Percentiles rank a stretch among this genome's conserved stretches.
phyloP scores from a whole-genome alignment of 2,888 invertebrate genomes.

The Eurytoma californica region DNA sequence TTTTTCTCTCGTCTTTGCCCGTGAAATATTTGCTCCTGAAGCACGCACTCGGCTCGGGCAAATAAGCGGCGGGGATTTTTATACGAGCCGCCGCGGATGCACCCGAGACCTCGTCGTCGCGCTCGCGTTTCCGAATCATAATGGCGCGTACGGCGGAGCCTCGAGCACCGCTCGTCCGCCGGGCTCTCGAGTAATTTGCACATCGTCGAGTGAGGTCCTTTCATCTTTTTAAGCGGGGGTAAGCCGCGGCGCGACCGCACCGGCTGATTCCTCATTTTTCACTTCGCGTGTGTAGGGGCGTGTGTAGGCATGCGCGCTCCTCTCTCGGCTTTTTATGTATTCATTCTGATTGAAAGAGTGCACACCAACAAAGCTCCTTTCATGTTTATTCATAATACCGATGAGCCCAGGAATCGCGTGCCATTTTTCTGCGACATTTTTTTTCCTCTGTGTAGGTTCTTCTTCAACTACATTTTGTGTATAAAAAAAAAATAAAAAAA shows the following conservation, averaged over 20 bases:
- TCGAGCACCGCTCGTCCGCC: neutral
- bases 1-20: slow-evolving; percentile 1
- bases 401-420: too few species aligned
- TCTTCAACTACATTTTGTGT: too few species aligned
- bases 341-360: too few species aligned
- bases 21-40: neutral
- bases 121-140: neutral
- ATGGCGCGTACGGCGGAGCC: too few species aligned
- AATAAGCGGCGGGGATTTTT: slow-evolving; percentile 25
- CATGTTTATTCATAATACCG: too few species aligned
- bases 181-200: slow-evolving; percentile 6
- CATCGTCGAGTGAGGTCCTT: slow-evolving; percentile 13
- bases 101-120: neutral
- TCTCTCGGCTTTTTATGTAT: too few species aligned
- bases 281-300: neutral
- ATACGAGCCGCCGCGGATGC: slow-evolving; percentile 21
- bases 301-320: neutral
- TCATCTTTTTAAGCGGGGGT: slow-evolving; percentile 11
- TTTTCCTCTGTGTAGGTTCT: too few species aligned
- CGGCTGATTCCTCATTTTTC: slow-evolving; percentile 8
- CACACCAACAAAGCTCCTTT: neutral
- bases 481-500: too few species aligned
- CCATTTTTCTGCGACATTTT: too few species aligned
- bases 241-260: neutral
- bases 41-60: neutral